Conservation (phyloP, 2,797 vertebrate genomes). For the Gallinago stenura region DNA sequence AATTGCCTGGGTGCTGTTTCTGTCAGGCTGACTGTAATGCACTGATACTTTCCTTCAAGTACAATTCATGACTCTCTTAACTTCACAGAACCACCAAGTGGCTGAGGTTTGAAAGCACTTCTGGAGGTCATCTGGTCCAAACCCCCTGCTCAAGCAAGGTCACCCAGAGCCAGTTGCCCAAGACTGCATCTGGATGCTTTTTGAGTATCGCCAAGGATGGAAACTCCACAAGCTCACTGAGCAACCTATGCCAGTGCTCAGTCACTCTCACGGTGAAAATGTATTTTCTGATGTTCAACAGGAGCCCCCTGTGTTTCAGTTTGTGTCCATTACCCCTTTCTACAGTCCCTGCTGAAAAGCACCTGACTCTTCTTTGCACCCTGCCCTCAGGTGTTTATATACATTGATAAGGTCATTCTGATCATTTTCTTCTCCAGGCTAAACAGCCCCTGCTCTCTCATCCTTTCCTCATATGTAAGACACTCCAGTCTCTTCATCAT, state of each 20-base stretch:
- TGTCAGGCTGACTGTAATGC: not conserved
- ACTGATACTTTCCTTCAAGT: not conserved
- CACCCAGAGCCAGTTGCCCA: not conserved
- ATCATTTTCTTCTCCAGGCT: not conserved
- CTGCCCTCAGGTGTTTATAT: not conserved
- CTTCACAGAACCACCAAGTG: not conserved
- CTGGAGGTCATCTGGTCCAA: not conserved
- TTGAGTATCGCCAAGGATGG: not conserved
- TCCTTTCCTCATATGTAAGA: not conserved
- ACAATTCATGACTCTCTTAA: not conserved
- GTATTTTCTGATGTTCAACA: not conserved
- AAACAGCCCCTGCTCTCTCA: not conserved
- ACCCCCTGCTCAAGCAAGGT: rapidly evolving
- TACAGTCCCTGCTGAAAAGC: not conserved
- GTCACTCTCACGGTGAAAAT: not conserved
- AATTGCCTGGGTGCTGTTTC: not conserved
- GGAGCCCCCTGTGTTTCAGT: not conserved
- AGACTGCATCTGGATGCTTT: not conserved
- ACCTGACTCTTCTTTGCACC: not conserved
- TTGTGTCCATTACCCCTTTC: not conserved
- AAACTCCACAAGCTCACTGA: not conserved
- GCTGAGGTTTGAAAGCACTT: not conserved
- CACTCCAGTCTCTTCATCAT: not conserved
- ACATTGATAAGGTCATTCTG: not conserved
- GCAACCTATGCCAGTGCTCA: not conserved